Conservation (phyloP, 2,888 invertebrate species). For the Drosophila nigricruria region DNA sequence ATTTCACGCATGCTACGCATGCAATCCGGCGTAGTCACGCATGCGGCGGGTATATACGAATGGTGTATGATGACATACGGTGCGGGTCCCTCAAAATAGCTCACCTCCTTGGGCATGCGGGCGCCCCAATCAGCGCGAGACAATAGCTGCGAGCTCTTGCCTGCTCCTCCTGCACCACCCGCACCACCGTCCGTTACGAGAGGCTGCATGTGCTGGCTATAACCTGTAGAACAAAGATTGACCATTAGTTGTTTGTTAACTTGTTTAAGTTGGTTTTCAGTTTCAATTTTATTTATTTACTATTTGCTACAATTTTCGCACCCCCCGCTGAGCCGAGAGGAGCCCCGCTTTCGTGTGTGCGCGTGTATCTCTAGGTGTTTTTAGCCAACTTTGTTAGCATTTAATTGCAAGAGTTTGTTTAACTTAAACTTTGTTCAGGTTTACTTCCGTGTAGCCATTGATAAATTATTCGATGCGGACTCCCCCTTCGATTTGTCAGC, state of each 20-base stretch:
- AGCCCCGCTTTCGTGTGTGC: no score
- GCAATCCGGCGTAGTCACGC: constrained; percentile 87
- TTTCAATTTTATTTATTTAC: constrained; percentile 40
- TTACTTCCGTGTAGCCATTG: constrained; percentile 51
- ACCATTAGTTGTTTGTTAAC: constrained; percentile 22
- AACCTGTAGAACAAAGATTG: constrained; percentile 61
- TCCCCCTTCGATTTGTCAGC: constrained; percentile 38
- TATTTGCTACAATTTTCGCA: constrained; percentile 29
- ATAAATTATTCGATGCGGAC: constrained; percentile 61
- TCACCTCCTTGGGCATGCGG: constrained; percentile 85
- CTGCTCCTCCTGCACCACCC: not conserved
- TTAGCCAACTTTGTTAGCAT: constrained; percentile 42
- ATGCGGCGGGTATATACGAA: constrained; percentile 88
- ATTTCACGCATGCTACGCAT: constrained; percentile 88
- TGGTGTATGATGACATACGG: constrained; percentile 91
- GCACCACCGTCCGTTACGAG: constrained; percentile 21
- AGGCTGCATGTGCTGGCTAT: constrained; percentile 73
- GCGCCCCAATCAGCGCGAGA: constrained; percentile 88
- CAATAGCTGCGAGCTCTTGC: constrained; percentile 67
- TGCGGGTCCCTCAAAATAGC: constrained; percentile 87
- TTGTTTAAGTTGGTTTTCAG: constrained; percentile 24
- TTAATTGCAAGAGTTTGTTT: constrained; percentile 61
- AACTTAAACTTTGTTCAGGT: constrained; percentile 40
- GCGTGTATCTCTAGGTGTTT: constrained; percentile 5
- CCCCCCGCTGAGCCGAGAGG: not conserved